Conservation (phyloP, 2,888 invertebrate genomes). For the Thera obeliscata region DNA sequence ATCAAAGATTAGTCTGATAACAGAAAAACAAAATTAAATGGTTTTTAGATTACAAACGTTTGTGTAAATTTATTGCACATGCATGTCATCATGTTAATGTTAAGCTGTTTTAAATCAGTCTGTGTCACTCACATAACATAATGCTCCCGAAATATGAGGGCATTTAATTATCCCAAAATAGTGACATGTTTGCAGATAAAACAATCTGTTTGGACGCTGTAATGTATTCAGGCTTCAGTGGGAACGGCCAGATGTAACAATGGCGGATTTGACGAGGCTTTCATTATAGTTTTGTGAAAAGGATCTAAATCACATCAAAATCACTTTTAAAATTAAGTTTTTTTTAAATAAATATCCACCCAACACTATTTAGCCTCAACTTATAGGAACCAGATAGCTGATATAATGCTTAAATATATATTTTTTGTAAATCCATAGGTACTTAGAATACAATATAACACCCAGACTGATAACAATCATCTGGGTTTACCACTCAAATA, state of each 20-base stretch:
- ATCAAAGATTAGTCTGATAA: too few relatives aligned
- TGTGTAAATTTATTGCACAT: background rate
- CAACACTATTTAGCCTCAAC: too few relatives aligned
- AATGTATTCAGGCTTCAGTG: background rate
- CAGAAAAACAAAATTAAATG: too few relatives aligned
- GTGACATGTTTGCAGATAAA: constrained; percentile 31
- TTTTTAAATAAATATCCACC: too few relatives aligned
- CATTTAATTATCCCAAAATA: constrained; percentile 36
- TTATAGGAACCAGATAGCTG: too few relatives aligned
- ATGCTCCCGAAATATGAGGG: constrained; percentile 33
- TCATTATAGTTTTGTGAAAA: background rate
- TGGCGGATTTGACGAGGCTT: background rate
- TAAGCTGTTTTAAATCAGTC: constrained; percentile 2
- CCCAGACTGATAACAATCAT: too few relatives aligned
- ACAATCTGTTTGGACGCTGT: constrained; percentile 19
- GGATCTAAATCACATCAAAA: background rate
- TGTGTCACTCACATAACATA: background rate
- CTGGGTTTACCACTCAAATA: too few relatives aligned
- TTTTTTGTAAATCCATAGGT: too few relatives aligned
- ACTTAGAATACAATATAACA: too few relatives aligned
- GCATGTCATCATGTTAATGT: background rate
- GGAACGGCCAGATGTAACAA: background rate
- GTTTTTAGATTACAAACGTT: too few relatives aligned
- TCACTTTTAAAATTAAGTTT: background rate
- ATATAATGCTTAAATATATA: too few relatives aligned